Percentiles rank a stretch among this genome's conserved stretches.
phyloP scores from a whole-genome alignment of 2,113 vertebrate species.

The Rhadina sibilatrix region DNA sequence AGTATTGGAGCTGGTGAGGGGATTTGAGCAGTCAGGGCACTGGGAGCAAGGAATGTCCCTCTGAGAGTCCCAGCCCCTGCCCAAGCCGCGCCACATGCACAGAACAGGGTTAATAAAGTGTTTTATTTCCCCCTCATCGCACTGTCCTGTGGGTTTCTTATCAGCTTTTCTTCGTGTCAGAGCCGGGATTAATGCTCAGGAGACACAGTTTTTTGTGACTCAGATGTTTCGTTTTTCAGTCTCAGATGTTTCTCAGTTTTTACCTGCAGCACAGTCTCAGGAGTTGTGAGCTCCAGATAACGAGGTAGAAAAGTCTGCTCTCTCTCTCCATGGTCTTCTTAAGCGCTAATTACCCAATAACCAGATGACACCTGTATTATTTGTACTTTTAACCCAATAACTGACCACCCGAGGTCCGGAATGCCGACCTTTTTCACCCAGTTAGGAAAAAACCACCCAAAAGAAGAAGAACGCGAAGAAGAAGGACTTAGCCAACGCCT shows the following conservation, averaged over 20 bases:
- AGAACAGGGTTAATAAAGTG: background rate
- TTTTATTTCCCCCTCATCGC: background rate
- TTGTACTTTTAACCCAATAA: background rate
- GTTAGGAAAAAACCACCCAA: background rate
- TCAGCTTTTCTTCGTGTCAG: background rate
- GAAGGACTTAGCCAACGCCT: background rate
- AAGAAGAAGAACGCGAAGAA: background rate
- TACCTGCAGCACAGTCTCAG: background rate
- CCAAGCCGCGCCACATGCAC: fast-evolving
- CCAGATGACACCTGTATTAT: background rate
- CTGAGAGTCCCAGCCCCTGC: background rate
- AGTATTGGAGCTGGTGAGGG: background rate
- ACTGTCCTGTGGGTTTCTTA: background rate
- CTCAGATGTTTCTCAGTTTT: background rate
- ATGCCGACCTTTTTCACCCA: background rate
- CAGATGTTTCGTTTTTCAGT: background rate
- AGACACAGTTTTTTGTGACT: background rate
- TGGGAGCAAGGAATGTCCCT: background rate
- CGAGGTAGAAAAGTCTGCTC: background rate
- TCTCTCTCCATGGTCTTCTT: background rate
- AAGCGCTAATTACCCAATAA: background rate
- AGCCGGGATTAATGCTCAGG: background rate
- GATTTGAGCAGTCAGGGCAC: background rate
- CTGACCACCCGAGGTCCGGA: background rate
- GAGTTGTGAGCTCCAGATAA: background rate